Conservation (phyloP, 2,797 vertebrate species). For the Takifugu rubripes region DNA sequence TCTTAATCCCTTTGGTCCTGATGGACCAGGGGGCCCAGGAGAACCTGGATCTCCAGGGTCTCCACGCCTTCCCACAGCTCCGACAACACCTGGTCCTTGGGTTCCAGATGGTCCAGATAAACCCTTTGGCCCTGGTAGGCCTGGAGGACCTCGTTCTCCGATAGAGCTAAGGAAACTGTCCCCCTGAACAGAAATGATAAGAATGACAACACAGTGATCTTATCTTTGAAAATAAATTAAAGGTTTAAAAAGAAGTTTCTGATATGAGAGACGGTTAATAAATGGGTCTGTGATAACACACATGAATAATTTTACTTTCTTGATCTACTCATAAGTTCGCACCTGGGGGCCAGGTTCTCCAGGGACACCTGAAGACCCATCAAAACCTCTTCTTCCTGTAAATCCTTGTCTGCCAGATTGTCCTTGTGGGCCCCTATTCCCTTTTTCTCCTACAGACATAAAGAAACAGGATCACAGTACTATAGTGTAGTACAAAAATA, state of each 20-base stretch:
- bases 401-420: constrained; percentile 48
- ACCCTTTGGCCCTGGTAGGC: constrained; percentile 59
- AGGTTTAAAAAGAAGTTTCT: no score
- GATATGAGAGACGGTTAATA: no score
- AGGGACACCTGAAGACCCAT: constrained; percentile 45
- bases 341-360: constrained; percentile 64
- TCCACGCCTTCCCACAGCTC: constrained; percentile 63
- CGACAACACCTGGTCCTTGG: constrained; percentile 49
- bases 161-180: constrained; percentile 34
- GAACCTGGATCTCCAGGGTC: constrained; percentile 55
- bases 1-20: constrained; percentile 59
- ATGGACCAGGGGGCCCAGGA: constrained; percentile 49
- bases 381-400: constrained; percentile 52
- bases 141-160: constrained; percentile 59
- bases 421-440: constrained; percentile 45
- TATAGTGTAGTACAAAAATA: not conserved
- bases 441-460: constrained; percentile 64
- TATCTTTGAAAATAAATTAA: no score
- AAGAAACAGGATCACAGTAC: not conserved
- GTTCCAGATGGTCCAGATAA: constrained; percentile 51
- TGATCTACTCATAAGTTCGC: not conserved
- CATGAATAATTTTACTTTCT: no score
- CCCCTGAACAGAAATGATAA: constrained; percentile 52
- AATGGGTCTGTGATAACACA: not conserved
- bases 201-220: not conserved